Percentiles rank a stretch among this genome's conserved stretches.
Conservation (phyloP, 2,113 vertebrate species). For the Tyto alba region DNA sequence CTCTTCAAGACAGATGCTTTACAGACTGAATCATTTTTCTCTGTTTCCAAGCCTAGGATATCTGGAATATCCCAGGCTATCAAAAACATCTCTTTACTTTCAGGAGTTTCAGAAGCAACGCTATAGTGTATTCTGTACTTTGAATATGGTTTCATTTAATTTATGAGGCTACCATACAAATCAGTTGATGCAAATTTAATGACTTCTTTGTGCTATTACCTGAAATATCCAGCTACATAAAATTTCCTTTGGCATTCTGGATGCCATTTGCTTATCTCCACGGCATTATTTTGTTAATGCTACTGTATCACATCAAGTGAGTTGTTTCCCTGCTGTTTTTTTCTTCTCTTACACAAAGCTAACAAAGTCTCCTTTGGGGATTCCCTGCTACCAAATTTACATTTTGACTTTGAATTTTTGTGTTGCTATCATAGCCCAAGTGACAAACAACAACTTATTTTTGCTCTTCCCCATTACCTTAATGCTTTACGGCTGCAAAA, state of each 20-base stretch:
- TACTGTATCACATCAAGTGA: neutral
- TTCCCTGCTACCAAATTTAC: neutral
- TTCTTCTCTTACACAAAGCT: neutral
- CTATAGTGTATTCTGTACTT: neutral
- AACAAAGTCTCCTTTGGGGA: neutral
- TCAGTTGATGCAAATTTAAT: neutral
- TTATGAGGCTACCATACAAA: neutral
- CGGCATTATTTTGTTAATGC: neutral
- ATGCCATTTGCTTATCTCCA: neutral
- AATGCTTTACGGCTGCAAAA: neutral
- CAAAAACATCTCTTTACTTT: neutral
- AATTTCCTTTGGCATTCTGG: neutral
- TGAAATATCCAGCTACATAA: neutral
- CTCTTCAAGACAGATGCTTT: neutral
- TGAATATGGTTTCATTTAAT: neutral
- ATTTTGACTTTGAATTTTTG: neutral
- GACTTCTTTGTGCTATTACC: neutral
- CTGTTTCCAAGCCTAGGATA: neutral
- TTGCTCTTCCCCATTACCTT: neutral
- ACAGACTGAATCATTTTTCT: neutral
- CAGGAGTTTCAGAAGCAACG: neutral
- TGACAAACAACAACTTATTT: neutral
- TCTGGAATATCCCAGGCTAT: neutral
- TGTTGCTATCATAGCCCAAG: neutral
- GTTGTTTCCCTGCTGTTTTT: neutral